phyloP scores from a whole-genome alignment of 2,888 invertebrate species.

The Encarsia formosa region DNA sequence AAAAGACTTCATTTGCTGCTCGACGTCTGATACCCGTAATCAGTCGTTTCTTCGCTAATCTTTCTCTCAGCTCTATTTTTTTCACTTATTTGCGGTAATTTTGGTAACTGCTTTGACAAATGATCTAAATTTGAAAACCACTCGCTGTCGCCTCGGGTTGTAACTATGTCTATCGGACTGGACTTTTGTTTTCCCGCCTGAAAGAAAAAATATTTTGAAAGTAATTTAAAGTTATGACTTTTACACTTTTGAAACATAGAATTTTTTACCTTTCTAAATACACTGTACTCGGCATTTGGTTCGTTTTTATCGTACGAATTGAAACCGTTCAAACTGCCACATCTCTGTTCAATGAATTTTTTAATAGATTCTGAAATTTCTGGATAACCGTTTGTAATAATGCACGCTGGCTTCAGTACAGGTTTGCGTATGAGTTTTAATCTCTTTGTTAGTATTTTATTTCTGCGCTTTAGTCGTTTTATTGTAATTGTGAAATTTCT shows the following conservation, averaged over 20 bases:
- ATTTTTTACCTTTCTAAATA: too few species aligned
- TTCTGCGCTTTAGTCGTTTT: slow-evolving; percentile 30
- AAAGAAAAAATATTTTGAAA: not conserved
- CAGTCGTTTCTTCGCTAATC: slow-evolving; percentile 35
- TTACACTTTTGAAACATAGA: too few species aligned
- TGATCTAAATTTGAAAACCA: slow-evolving; percentile 38
- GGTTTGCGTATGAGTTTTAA: slow-evolving; percentile 13
- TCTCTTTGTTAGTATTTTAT: slow-evolving; percentile 12
- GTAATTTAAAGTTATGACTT: too few species aligned
- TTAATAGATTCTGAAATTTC: too few species aligned
- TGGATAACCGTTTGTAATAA: too few species aligned
- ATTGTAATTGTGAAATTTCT: slow-evolving; percentile 36
- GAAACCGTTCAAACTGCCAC: too few species aligned
- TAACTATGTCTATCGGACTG: slow-evolving; percentile 28
- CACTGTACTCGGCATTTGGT: too few species aligned
- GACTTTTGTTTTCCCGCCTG: not conserved
- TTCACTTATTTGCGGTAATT: slow-evolving; percentile 19
- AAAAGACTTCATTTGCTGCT: slow-evolving; percentile 27
- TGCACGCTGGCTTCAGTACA: slow-evolving; percentile 6
- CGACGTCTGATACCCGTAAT: slow-evolving; percentile 43
- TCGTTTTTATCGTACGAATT: too few species aligned
- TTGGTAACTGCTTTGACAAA: slow-evolving; percentile 33
- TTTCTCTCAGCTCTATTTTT: slow-evolving; percentile 7
- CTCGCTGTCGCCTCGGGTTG: slow-evolving; percentile 32
- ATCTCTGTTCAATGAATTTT: too few species aligned